Conservation (phyloP, 2,797 vertebrate genomes). For the Iguana delicatissima region DNA sequence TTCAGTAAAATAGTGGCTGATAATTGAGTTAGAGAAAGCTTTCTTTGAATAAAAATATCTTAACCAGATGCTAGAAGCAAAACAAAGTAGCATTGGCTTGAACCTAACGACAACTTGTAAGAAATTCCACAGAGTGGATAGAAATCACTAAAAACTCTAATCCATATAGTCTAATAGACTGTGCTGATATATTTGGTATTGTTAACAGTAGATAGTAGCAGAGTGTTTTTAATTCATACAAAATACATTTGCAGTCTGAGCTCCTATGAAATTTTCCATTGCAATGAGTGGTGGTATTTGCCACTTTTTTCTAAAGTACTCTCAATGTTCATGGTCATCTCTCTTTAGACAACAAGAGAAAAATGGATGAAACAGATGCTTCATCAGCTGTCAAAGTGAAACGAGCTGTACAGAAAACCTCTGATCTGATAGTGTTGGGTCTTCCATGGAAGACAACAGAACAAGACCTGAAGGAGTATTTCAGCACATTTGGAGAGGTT, state of each 20-base stretch:
- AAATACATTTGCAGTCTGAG: background rate
- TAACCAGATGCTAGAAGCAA: background rate
- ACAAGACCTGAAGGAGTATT: slow-evolving; percentile 98
- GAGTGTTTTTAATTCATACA: background rate
- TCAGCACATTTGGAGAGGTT: slow-evolving; percentile 96
- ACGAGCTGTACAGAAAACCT: slow-evolving; percentile 96
- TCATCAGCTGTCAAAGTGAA: slow-evolving; percentile 97
- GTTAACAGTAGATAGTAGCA: background rate
- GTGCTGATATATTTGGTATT: background rate
- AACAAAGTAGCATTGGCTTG: background rate
- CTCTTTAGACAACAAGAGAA: slow-evolving; percentile 95
- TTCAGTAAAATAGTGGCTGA: background rate
- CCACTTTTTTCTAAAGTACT: background rate
- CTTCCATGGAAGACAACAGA: slow-evolving; percentile 98
- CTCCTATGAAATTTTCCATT: background rate
- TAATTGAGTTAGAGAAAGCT: background rate
- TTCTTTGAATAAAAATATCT: background rate
- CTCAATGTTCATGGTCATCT: slow-evolving; percentile 19
- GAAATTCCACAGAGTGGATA: no score
- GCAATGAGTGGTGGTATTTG: background rate
- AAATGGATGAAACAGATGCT: slow-evolving; percentile 99
- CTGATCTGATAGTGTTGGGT: slow-evolving; percentile 96
- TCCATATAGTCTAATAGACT: background rate
- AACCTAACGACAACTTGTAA: background rate
- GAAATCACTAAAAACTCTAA: background rate